Evolutionary conservation across 1,140 invertebrate genomes (phyloP), one percentile per base, ranked within the genome.

Genomic region (Dinoponera quadriceps): DNA sequence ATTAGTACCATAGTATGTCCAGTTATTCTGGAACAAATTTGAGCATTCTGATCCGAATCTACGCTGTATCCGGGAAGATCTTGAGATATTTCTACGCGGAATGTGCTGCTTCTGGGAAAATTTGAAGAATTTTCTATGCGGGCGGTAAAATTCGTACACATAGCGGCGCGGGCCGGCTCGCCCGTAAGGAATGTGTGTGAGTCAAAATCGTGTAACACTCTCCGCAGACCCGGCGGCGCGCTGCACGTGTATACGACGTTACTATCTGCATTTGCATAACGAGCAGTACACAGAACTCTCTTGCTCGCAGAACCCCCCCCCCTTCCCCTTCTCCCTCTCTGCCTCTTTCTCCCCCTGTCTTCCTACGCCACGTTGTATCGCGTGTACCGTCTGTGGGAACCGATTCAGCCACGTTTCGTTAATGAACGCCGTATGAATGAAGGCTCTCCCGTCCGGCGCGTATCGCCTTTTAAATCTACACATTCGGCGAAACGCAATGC

Each of bases 191-290:
- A 14, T 18, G 20, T 75, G 63, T 66, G 18, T 18, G 20, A 82
- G 63, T 66, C 49, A 49, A 29, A 63, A 38, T 55, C 22, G 49
- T 55, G 63, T 84, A 75, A 82, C 57, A 72, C 55, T 86, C 33
- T 83, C 69, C 38, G 18, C 18, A 57, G 27, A 38, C n/a, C 38
- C 75, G 18, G 55, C 63, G 63, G 62, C 38, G 55, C 22, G 16
- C 29, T 82, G 78, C 72, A 86, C 77, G 77, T 85, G 80, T 86
- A 51, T 83, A 87, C 84, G 57, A 86, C 33, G 71, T 60, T 87
- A 86, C 85, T 87, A 86, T 49, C 54, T 74, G 20, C 65, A 86
- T 87, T 87, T 87, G 84, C 85, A 83, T 87, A 87, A 86, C 80
- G 71, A 74, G 63, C 77, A 60, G 54, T 86, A 86, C 85, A 77